Percentiles rank a stretch among this genome's conserved stretches.
Evolutionary conservation across 2,113 vertebrate genomes (phyloP).

Genomic region (Motacilla alba): DNA sequence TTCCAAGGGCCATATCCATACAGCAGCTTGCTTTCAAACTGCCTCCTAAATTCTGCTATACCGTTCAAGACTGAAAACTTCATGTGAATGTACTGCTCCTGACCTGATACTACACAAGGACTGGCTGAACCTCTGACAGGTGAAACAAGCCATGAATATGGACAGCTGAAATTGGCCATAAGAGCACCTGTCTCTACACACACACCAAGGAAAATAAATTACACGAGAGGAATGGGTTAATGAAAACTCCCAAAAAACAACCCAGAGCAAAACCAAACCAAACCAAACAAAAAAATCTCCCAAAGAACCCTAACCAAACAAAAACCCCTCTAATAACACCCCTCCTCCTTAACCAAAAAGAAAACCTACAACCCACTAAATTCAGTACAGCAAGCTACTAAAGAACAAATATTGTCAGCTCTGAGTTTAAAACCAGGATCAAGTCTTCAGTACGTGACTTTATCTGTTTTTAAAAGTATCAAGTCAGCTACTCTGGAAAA

Average conservation of each 20-base stretch:
- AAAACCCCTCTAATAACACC: background rate
- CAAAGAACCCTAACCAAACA: background rate
- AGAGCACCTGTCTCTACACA: background rate
- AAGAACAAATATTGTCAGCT: background rate
- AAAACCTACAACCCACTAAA: background rate
- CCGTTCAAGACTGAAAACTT: background rate
- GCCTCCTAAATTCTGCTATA: background rate
- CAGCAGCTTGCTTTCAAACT: background rate
- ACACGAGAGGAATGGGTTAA: background rate
- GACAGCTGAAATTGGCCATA: background rate
- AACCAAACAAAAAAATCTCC: background rate
- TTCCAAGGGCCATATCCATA: background rate
- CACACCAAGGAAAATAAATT: background rate
- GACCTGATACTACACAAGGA: background rate
- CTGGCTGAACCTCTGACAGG: background rate
- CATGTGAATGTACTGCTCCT: background rate
- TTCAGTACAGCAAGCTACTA: background rate
- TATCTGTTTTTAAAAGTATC: background rate
- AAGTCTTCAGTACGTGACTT: background rate
- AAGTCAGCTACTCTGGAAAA: background rate
- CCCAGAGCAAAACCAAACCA: background rate
- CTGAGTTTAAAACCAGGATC: background rate
- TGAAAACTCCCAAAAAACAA: background rate
- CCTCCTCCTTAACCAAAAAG: background rate
- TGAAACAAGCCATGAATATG: background rate